Percentiles rank a stretch among this genome's conserved stretches.
These are phyloP conservation scores for Ceramica pisi DNA, from an alignment of 2,888 invertebrate genomes.

Conservation along the genomic window DNA sequence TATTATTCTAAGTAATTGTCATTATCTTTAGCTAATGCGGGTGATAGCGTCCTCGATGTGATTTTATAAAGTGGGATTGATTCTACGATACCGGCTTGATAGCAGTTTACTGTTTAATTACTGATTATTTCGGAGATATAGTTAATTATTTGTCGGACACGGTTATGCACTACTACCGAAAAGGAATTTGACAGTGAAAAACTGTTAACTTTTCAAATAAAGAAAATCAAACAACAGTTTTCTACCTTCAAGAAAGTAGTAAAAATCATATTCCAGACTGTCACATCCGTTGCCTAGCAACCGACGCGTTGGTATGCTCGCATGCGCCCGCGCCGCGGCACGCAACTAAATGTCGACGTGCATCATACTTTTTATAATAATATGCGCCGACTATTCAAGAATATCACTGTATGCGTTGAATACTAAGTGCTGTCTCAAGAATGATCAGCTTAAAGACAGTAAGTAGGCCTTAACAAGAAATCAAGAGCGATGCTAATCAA, in stretches of 20 bases:
- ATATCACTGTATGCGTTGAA: slow-evolving; percentile 52
- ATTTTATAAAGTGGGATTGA: slow-evolving; percentile 50
- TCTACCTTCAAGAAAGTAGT: slow-evolving; percentile 1
- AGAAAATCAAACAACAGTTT: background rate
- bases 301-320: slow-evolving; percentile 60
- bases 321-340: slow-evolving; percentile 51
- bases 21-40: slow-evolving; percentile 30
- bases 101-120: slow-evolving; percentile 23
- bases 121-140: slow-evolving; percentile 16
- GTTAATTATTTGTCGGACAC: background rate
- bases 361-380: slow-evolving; percentile 63
- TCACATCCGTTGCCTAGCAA: slow-evolving; percentile 61
- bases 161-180: background rate
- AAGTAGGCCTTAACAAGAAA: slow-evolving; percentile 57
- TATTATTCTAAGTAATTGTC: too few species aligned
- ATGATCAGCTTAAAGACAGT: slow-evolving; percentile 46
- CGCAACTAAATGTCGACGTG: slow-evolving; percentile 62
- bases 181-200: background rate
- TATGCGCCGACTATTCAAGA: slow-evolving; percentile 57
- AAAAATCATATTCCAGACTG: slow-evolving; percentile 48
- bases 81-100: slow-evolving; percentile 20
- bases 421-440: slow-evolving; percentile 46
- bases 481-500: slow-evolving; percentile 56
- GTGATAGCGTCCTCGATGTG: slow-evolving; percentile 39
- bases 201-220: background rate